Evolutionary conservation across 1,140 invertebrate genomes (phyloP).

Genomic region (roundworm (Caenorhabditis elegans)): DNA sequence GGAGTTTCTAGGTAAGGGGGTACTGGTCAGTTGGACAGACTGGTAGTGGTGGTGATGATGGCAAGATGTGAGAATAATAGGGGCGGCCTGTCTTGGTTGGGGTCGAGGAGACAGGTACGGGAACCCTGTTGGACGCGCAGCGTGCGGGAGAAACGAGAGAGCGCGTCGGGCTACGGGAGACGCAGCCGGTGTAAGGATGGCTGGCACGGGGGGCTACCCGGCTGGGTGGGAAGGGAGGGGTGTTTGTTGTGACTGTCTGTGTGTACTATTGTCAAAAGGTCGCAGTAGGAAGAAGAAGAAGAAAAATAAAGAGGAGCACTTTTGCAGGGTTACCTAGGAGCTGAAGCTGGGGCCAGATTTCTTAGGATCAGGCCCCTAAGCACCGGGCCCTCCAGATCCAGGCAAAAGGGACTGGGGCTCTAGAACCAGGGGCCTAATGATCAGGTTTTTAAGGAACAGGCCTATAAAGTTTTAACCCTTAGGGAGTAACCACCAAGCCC

Average conservation of each 20-base stretch:
- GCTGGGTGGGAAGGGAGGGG: background rate
- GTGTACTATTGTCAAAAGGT: background rate
- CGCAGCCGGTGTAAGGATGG: background rate
- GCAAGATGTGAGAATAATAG: constrained; percentile 28
- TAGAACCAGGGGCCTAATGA: too few species aligned
- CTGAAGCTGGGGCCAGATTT: too few species aligned
- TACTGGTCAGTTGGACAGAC: background rate
- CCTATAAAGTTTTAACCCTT: too few species aligned
- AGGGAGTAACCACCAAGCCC: too few species aligned
- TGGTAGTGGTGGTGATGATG: background rate
- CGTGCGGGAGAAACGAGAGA: background rate
- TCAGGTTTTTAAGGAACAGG: too few species aligned
- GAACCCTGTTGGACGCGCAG: background rate
- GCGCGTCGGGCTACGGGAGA: background rate
- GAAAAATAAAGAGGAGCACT: too few species aligned
- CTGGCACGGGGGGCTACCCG: background rate
- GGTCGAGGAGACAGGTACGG: constrained; percentile 19
- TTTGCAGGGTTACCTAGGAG: too few species aligned
- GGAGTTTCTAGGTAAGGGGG: background rate
- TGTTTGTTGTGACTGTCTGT: background rate
- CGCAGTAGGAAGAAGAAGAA: background rate
- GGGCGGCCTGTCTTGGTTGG: constrained; percentile 22
- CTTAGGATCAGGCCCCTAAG: too few species aligned
- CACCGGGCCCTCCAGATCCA: too few species aligned
- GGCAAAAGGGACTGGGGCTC: too few species aligned